Evolutionary conservation across 2,797 vertebrate genomes (phyloP).

Genomic region (Vultur gryphus): DNA sequence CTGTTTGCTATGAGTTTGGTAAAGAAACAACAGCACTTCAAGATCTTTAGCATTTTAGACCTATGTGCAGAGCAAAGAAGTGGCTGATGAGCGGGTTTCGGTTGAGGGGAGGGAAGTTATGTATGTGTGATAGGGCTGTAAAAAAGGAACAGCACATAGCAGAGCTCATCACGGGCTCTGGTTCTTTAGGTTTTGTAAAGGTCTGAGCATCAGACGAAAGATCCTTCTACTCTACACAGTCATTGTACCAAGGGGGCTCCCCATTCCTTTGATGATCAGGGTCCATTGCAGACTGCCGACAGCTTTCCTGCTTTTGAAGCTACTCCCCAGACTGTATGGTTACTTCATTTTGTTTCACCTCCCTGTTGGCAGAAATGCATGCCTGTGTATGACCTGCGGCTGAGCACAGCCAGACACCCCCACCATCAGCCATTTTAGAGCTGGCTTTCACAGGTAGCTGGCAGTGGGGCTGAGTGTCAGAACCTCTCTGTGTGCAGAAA

Average conservation of each 20-base stretch:
- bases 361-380: background rate
- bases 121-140: background rate
- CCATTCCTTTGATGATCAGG: background rate
- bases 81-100: background rate
- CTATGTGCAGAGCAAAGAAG: background rate
- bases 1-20: background rate
- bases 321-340: background rate
- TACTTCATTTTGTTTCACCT: background rate
- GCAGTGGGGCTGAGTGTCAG: background rate
- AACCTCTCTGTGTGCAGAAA: background rate
- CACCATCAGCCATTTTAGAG: background rate
- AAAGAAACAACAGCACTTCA: background rate
- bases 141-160: background rate
- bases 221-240: background rate
- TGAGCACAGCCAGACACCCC: background rate
- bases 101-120: background rate
- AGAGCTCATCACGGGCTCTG: background rate
- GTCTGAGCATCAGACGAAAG: background rate
- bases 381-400: background rate
- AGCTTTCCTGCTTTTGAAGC: background rate
- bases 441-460: background rate
- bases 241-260: background rate
- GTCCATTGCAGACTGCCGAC: fast-evolving
- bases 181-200: background rate
- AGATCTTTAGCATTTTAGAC: background rate